Evolutionary conservation across 2,797 vertebrate species (phyloP), one percentile per base, ranked within the genome.

Genomic region (Spinibarbus caldwelli): DNA sequence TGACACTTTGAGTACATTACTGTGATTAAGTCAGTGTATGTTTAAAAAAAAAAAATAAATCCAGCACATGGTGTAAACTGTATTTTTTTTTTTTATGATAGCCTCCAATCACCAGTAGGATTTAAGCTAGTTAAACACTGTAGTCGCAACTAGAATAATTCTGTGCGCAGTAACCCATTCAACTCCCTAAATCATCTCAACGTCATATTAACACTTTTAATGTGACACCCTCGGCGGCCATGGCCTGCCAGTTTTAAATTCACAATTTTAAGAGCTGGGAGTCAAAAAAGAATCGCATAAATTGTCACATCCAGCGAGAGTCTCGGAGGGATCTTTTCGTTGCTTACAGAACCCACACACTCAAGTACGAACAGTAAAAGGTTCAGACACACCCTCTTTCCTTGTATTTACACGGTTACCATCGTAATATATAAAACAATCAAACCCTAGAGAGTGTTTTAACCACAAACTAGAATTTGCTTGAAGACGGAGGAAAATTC

Each of bases 141-240:
- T 10, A 52, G n/a, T 79, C 19, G 15, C 23, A 21, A 76, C 52
- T 77, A n/a, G n/a, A n/a, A n/a, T n/a, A n/a, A n/a, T n/a, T n/a
- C n/a, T n/a, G n/a, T 68, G 59, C 7, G 2, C 67, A 19, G 47
- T 68, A 68, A 36, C 70, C 31, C 36, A 26, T 76, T 84, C 52
- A 29, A 36, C 36, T 76, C 29, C 36, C 64, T 80, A 76, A 80
- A 87, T 73, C 76, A 84, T 77, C 43, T 82, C 71, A 76, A 6
- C 52, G 17, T 66, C 31, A 34, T 71, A 87, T 87, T 87, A 78
- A 78, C 73, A 85, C 83, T 54, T 66, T 57, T 72, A 82, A 87
- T 82, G 66, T 43, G 43, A 78, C 81, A 54, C 26, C 79, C 64
- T 70, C 36, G 6, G 82, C 77, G 86, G 36, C 36, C 21, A 0